Percentiles rank a stretch among this genome's conserved stretches.
Conservation (phyloP, 2,797 vertebrate species). For the Trachurus trachurus region DNA sequence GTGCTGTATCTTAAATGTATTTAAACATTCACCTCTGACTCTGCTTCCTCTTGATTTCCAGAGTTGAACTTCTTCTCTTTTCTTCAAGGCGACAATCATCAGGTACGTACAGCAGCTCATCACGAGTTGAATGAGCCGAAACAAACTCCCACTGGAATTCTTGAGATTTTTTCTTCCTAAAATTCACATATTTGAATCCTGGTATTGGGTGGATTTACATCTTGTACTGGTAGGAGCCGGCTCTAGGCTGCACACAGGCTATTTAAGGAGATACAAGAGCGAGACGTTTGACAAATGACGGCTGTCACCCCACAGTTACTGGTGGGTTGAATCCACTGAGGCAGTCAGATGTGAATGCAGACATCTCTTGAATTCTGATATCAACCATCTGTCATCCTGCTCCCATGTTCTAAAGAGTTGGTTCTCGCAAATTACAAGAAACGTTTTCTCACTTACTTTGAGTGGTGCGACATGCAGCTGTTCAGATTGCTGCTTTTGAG, state of each 20-base stretch:
- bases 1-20: neutral
- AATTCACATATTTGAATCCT: neutral
- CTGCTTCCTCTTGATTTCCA: constrained; percentile 72
- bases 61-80: constrained; percentile 99
- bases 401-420: neutral
- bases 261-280: constrained; percentile 26
- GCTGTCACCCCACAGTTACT: neutral
- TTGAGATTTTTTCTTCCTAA: too few relatives aligned
- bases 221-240: neutral
- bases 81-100: constrained; percentile 99
- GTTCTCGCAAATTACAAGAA: neutral
- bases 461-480: neutral
- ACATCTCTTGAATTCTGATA: neutral
- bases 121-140: too few relatives aligned
- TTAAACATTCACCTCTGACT: constrained; percentile 10
- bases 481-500: neutral
- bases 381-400: neutral
- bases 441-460: too few relatives aligned
- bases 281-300: constrained; percentile 33
- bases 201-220: neutral
- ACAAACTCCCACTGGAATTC: too few relatives aligned
- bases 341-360: neutral
- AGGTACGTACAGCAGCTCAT: constrained; percentile 85
- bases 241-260: neutral
- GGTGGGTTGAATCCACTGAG: constrained; percentile 9